Percentiles rank a stretch among this genome's conserved stretches.
Conservation (phyloP, 2,888 invertebrate species). For the Clistopyga incitator region DNA sequence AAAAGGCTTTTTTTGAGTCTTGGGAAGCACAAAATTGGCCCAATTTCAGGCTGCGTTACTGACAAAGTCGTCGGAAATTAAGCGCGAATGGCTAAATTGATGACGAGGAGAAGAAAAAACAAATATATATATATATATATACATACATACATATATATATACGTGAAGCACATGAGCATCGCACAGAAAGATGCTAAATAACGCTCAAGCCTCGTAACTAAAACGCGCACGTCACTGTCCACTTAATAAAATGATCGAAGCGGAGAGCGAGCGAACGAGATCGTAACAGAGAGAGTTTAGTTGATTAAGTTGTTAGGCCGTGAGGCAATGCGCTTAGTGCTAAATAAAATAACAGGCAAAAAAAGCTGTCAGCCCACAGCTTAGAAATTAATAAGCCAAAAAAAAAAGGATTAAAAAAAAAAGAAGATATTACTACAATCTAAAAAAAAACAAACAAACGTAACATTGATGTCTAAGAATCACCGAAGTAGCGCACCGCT, state of each 20-base stretch:
- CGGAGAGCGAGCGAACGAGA: neutral
- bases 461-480: conserved; percentile 62
- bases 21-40: neutral
- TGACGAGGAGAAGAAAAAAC: conserved; percentile 18
- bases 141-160: conserved; percentile 38
- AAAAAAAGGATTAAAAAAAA: conserved; percentile 23
- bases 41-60: neutral
- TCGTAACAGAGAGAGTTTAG: conserved; percentile 8
- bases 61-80: neutral
- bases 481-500: conserved; percentile 62
- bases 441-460: conserved; percentile 41
- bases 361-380: conserved; percentile 26
- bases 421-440: conserved; percentile 19
- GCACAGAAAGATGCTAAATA: conserved; percentile 41
- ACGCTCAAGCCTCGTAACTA: conserved; percentile 62
- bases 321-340: conserved; percentile 10
- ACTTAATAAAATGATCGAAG: conserved; percentile 51
- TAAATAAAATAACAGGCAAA: conserved; percentile 8
- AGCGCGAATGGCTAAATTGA: neutral
- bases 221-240: conserved; percentile 64
- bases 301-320: conserved; percentile 39
- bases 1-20: neutral
- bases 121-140: conserved; percentile 19
- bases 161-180: conserved; percentile 24
- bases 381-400: conserved; percentile 40